These are phyloP conservation scores for Pelecanoides urinatrix DNA, from an alignment of 2,113 vertebrate species.

Conservation along the genomic window DNA sequence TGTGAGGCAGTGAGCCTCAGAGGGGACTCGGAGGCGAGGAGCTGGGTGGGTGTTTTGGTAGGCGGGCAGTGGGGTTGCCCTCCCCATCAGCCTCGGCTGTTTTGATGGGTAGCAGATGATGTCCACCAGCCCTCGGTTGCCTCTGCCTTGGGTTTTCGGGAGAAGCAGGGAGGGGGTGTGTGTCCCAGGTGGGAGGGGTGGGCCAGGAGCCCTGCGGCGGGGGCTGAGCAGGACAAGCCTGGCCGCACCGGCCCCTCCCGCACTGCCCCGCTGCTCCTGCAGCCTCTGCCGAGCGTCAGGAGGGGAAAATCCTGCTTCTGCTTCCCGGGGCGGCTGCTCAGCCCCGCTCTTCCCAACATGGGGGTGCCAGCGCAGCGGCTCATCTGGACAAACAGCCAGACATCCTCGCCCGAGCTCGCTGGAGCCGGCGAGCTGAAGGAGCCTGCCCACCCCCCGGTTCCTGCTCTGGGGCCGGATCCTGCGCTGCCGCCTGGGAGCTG, in stretches of 20 bases:
- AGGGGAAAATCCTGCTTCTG: neutral
- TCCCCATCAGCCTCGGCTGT: neutral
- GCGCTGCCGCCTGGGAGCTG: neutral
- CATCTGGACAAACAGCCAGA: neutral
- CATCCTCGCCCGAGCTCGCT: neutral
- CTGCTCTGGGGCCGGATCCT: neutral
- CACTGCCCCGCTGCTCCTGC: neutral
- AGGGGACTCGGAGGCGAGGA: neutral
- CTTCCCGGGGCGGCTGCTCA: neutral
- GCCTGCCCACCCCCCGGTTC: neutral
- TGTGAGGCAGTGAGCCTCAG: accelerated
- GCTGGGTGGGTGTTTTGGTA: neutral
- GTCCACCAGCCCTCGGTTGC: accelerated
- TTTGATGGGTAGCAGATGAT: neutral
- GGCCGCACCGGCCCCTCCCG: accelerated
- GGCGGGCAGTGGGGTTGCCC: accelerated
- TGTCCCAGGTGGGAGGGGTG: neutral
- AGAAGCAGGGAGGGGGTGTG: neutral
- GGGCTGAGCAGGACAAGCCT: neutral
- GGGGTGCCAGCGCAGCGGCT: neutral
- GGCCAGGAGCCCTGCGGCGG: neutral
- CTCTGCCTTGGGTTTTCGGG: neutral
- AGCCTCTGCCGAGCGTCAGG: neutral
- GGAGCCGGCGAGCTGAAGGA: neutral
- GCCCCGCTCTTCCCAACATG: neutral